Conservation (phyloP, 2,797 vertebrate genomes). For the Atherinosoma microstoma region DNA sequence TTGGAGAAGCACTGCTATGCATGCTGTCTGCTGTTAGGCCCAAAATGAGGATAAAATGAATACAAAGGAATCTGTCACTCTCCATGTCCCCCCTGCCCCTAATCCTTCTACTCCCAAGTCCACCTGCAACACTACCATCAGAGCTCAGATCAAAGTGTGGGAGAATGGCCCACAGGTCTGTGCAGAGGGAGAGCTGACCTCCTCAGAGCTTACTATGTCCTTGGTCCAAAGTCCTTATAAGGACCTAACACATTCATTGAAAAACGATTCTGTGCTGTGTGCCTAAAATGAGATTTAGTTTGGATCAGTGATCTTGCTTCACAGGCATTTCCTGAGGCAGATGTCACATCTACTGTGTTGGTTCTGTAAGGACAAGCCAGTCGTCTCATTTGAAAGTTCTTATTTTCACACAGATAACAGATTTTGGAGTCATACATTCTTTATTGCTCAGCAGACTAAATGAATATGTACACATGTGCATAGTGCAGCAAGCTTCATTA, state of each 20-base stretch:
- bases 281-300: constrained; percentile 54
- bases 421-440: constrained; percentile 20
- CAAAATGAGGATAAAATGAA: constrained; percentile 64
- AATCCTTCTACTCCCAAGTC: constrained; percentile 79
- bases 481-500: constrained; percentile 53
- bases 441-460: constrained; percentile 18
- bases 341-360: constrained; percentile 34
- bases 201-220: constrained; percentile 72
- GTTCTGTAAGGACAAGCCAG: constrained; percentile 38
- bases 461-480: constrained; percentile 47
- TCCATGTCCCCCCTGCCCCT: constrained; percentile 66
- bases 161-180: constrained; percentile 66
- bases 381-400: constrained; percentile 36
- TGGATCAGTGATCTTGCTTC: constrained; percentile 59
- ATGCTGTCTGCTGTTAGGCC: constrained; percentile 48
- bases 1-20: constrained; percentile 52
- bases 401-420: constrained; percentile 32
- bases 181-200: constrained; percentile 70
- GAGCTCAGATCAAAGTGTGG: constrained; percentile 75
- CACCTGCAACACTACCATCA: constrained; percentile 61
- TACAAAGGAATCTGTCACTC: constrained; percentile 71
- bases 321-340: constrained; percentile 48
- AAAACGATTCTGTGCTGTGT: constrained; percentile 49
- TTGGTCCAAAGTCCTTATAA: constrained; percentile 77
- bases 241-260: constrained; percentile 52